Base-by-base conservation (phyloP, 2,797 vertebrate species). In the Chiloscyllium punctatum region DNA sequence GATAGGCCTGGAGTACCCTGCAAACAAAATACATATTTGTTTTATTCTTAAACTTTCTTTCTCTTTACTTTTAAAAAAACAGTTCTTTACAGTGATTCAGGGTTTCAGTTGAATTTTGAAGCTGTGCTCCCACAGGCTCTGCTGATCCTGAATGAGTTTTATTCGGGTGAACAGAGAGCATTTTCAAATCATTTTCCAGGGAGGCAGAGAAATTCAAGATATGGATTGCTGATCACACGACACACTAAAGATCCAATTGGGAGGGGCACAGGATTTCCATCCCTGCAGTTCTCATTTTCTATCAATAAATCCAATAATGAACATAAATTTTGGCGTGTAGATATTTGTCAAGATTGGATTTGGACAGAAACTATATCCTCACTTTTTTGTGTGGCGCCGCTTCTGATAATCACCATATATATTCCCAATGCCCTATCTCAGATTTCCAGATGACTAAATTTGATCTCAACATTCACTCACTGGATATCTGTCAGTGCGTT, bases 1-100 rank as follows among this genome's bases (percentile, higher is more conserved):
- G 98, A 96, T 96, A 99, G 96, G 84, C 98, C 98, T 0, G 99
- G 99, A 0, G 98, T 99, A 96, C 99, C 99, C 99, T 99, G 96
- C 48, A 96, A 96, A 82, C 33, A 96, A 96, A 97, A 25, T 16
- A 71, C 15, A 77, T 16, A 9, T 15, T 27, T 42, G 53, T 33
- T 74, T 33, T 18, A 95, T 71, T 94, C n/a, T 37, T n/a, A 42
- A 9, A 57, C 27, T 74, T 51, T 71, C 69, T 74, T 51, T 42
- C 16, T 23, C 48, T 5, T 74, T 69, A 94, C 5, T 71, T 72
- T 30, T 11, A 69, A 72, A 51, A 51, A 16, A 5, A 1, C 25
- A 48, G n/a, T 11, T 72, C 37, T 15, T 66, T 92, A 68, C 48
- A 66, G 4, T 2, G 7, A 4, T 18, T 3, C 37, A n/a, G 15